Percentiles rank a stretch among this genome's conserved stretches.
Conservation (phyloP, 2,113 vertebrate species). For the Pristiophorus japonicus region DNA sequence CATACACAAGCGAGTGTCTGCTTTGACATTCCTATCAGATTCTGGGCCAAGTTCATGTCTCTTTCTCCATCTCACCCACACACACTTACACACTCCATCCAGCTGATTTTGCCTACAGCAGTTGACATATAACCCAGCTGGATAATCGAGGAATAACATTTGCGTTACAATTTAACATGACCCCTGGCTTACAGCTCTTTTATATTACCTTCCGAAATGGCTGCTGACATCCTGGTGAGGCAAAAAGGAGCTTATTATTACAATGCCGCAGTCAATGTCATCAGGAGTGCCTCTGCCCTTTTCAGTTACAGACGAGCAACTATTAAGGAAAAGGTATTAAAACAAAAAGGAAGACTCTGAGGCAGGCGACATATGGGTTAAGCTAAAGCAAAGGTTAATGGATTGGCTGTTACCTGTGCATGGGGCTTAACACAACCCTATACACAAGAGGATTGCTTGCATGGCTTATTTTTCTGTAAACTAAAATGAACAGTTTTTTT, state of each 20-base stretch:
- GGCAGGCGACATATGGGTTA: constrained; percentile 66
- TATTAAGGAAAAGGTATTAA: constrained; percentile 82
- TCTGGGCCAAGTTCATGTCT: constrained; percentile 47
- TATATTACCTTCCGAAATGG: constrained; percentile 81
- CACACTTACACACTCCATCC: constrained; percentile 53
- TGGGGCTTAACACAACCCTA: constrained; percentile 64
- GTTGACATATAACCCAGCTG: constrained; percentile 90
- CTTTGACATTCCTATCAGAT: constrained; percentile 54
- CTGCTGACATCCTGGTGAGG: constrained; percentile 67
- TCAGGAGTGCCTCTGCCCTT: constrained; percentile 76
- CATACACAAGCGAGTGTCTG: constrained; percentile 44
- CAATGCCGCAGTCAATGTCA: constrained; percentile 77
- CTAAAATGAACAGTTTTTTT: constrained; percentile 62
- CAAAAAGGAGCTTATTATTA: constrained; percentile 74
- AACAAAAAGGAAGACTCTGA: constrained; percentile 59
- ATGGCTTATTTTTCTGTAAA: constrained; percentile 54
- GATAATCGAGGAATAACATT: constrained; percentile 98
- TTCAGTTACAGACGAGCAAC: constrained; percentile 73
- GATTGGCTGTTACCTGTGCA: constrained; percentile 93
- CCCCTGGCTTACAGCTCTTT: constrained; percentile 85
- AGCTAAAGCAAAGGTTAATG: constrained; percentile 93
- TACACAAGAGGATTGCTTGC: constrained; percentile 67
- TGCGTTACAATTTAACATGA: constrained; percentile 91
- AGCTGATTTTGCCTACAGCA: constrained; percentile 75
- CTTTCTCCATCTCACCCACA: constrained; percentile 49